Percentiles rank a stretch among this genome's conserved stretches.
Conservation (phyloP, 1,140 invertebrate species). For the Hestina assimilis region DNA sequence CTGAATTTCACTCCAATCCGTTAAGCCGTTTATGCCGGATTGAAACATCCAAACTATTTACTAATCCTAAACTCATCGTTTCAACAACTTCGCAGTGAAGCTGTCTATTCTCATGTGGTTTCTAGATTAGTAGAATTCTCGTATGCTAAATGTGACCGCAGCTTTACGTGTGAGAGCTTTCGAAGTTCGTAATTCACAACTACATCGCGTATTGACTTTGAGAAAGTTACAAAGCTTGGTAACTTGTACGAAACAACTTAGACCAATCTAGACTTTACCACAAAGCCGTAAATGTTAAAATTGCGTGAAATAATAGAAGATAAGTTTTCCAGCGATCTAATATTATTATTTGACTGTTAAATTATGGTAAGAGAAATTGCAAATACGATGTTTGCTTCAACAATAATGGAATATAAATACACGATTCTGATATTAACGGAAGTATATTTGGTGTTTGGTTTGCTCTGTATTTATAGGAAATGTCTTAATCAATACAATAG, state of each 20-base stretch:
- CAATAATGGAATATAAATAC: background rate
- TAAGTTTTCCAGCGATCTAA: background rate
- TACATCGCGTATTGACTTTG: constrained; percentile 20
- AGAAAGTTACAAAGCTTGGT: constrained; percentile 24
- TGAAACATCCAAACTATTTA: no score
- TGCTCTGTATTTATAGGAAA: background rate
- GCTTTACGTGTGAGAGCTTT: background rate
- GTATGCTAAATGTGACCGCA: background rate
- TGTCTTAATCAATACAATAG: no score
- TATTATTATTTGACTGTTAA: constrained; percentile 3
- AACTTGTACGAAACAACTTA: background rate
- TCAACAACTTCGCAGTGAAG: no score
- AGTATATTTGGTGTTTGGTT: background rate
- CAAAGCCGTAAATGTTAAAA: background rate
- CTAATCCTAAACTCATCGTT: no score
- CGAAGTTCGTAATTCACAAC: constrained; percentile 14
- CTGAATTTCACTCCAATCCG: no score
- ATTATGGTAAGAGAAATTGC: constrained; percentile 11
- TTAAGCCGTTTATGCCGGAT: no score
- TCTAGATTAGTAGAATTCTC: background rate
- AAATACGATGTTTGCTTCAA: background rate
- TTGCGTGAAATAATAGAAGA: background rate
- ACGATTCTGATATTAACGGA: background rate
- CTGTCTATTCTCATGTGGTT: no score
- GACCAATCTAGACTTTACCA: background rate